These are phyloP conservation scores for Tetragonisca angustula DNA, from an alignment of 2,888 invertebrate species.

Conservation along the genomic window DNA sequence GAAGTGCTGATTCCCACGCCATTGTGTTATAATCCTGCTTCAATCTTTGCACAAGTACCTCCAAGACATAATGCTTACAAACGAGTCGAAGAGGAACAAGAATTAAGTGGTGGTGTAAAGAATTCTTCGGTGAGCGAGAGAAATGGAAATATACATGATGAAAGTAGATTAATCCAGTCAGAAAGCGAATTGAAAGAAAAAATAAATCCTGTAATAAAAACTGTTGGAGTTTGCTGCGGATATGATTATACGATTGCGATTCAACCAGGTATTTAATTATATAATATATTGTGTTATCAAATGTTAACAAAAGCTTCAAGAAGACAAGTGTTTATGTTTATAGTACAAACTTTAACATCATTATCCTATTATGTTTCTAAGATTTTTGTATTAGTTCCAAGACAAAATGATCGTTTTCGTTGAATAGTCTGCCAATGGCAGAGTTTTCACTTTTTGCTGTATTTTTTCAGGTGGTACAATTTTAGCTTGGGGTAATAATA, in stretches of 20 bases:
- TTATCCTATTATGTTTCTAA: neutral
- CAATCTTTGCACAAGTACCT: constrained; percentile 76
- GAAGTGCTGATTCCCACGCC: constrained; percentile 86
- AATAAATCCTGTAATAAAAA: constrained; percentile 78
- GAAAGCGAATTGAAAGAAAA: constrained; percentile 71
- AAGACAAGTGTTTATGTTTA: constrained; percentile 53
- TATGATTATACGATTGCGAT: constrained; percentile 91
- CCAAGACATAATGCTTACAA: constrained; percentile 66
- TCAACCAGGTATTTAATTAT: constrained; percentile 75
- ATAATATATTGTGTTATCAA: no score
- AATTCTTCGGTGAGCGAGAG: constrained; percentile 29
- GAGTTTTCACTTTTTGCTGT: constrained; percentile 14
- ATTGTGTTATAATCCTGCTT: constrained; percentile 84
- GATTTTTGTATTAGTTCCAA: neutral
- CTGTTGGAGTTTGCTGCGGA: constrained; percentile 87
- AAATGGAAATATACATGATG: constrained; percentile 54
- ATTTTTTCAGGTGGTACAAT: constrained; percentile 86
- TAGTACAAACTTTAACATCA: neutral
- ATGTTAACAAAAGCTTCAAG: neutral
- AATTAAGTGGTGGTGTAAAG: constrained; percentile 20
- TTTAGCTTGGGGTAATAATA: constrained; percentile 91
- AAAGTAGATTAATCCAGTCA: constrained; percentile 31
- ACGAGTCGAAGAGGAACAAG: constrained; percentile 46
- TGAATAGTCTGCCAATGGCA: neutral
- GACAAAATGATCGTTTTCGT: neutral